Conservation (phyloP, 2,888 invertebrate species). For the Dermolepida albohirtum region DNA sequence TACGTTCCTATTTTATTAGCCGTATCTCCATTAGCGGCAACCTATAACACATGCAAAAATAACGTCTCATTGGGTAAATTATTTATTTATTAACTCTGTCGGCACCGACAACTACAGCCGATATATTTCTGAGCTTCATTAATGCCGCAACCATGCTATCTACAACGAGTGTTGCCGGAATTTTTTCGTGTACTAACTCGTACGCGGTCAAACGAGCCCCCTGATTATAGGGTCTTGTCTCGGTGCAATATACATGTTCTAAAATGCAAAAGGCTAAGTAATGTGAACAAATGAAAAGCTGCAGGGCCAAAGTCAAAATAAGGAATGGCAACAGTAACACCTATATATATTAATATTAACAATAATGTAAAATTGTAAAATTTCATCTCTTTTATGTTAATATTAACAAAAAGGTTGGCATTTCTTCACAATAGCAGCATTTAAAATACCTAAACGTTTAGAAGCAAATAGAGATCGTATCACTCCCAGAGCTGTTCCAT, state of each 20-base stretch:
- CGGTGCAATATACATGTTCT: conserved; percentile 94
- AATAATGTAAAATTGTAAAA: too few relatives aligned
- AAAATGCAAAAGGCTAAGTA: conserved; percentile 53
- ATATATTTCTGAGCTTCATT: conserved; percentile 85
- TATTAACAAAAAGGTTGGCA: neutral
- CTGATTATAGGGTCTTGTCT: conserved; percentile 98
- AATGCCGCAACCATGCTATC: conserved; percentile 96
- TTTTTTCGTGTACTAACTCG: conserved; percentile 91
- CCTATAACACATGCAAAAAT: conserved; percentile 63
- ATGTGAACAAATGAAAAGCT: conserved; percentile 37
- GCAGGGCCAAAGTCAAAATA: neutral
- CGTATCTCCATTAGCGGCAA: conserved; percentile 96
- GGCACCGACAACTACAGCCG: conserved; percentile 97
- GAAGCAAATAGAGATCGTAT: conserved; percentile 83
- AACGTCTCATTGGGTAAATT: conserved; percentile 26
- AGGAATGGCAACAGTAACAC: neutral
- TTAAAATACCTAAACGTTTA: conserved; percentile 75
- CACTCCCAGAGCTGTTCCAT: conserved; percentile 98
- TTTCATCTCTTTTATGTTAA: too few relatives aligned
- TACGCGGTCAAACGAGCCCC: conserved; percentile 96
- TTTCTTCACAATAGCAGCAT: too few relatives aligned
- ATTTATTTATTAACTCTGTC: conserved; percentile 77
- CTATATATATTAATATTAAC: too few relatives aligned
- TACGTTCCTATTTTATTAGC: conserved; percentile 99
- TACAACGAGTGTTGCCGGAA: conserved; percentile 92